phyloP scores from a whole-genome alignment of 2,797 vertebrate genomes.

The Xiphophorus birchmanni region DNA sequence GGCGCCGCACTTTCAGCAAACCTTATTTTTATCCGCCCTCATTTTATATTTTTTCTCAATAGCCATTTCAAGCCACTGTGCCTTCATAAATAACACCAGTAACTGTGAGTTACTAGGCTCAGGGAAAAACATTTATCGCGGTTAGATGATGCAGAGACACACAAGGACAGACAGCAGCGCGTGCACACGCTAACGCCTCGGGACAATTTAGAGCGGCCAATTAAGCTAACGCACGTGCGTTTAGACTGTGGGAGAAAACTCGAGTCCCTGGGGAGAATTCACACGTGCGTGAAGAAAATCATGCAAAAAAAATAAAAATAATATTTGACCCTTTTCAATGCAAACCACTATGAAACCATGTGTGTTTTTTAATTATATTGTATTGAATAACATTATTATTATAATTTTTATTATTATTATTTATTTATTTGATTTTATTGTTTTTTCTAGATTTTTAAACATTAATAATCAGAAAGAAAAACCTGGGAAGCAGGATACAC shows the following conservation, averaged over 20 bases:
- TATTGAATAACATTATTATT: background rate
- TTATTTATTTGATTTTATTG: background rate
- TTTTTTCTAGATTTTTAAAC: background rate
- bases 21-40: background rate
- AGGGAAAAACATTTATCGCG: background rate
- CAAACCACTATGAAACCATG: background rate
- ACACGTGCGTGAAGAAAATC: background rate
- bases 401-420: background rate
- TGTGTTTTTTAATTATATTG: background rate
- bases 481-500: background rate
- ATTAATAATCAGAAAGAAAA: background rate
- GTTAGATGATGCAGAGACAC: background rate
- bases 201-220: background rate
- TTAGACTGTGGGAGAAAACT: background rate
- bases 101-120: background rate
- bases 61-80: background rate
- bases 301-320: background rate
- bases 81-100: background rate
- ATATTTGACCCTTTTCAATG: background rate
- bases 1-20: background rate
- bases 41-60: slow-evolving; percentile 2
- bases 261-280: background rate
- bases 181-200: background rate
- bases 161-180: background rate
- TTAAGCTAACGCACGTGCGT: background rate